Evolutionary conservation across 2,888 invertebrate species (phyloP).

Genomic region (Dolichomitus sp.): DNA sequence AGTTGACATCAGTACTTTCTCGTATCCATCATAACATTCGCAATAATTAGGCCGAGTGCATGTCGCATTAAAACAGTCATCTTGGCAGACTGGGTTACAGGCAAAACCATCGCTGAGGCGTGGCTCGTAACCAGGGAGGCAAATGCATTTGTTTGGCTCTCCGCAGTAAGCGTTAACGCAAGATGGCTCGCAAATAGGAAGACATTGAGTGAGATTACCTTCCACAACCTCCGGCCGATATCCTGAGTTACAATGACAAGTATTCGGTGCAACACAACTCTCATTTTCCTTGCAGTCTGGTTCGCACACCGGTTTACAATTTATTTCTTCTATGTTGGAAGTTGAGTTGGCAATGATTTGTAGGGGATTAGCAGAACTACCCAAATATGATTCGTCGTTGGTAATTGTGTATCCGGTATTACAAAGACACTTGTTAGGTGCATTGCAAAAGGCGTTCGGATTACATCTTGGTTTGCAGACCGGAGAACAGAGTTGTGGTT

Average conservation of each 20-base stretch:
- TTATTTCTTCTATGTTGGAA: not conserved
- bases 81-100: conserved; percentile 72
- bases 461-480: conserved; percentile 3
- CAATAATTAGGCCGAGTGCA: conserved; percentile 85
- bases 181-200: conserved; percentile 49
- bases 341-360: not conserved
- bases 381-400: not conserved
- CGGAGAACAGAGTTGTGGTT: not conserved
- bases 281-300: conserved; percentile 31
- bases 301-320: conserved; percentile 44
- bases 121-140: conserved; percentile 48
- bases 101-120: conserved; percentile 22
- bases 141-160: conserved; percentile 58
- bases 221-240: conserved; percentile 28
- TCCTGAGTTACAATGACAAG: conserved; percentile 38
- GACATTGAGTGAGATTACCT: conserved; percentile 44
- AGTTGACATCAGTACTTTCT: not conserved
- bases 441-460: not conserved
- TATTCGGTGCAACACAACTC: conserved; percentile 44
- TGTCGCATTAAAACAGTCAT: conserved; percentile 84
- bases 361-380: not conserved
- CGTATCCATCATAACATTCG: conserved; percentile 79
- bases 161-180: conserved; percentile 57
- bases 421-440: conserved; percentile 18
- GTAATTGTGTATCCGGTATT: conserved; percentile 21